Base-by-base conservation (phyloP, 2,797 vertebrate species). In the Siniperca obscura region DNA sequence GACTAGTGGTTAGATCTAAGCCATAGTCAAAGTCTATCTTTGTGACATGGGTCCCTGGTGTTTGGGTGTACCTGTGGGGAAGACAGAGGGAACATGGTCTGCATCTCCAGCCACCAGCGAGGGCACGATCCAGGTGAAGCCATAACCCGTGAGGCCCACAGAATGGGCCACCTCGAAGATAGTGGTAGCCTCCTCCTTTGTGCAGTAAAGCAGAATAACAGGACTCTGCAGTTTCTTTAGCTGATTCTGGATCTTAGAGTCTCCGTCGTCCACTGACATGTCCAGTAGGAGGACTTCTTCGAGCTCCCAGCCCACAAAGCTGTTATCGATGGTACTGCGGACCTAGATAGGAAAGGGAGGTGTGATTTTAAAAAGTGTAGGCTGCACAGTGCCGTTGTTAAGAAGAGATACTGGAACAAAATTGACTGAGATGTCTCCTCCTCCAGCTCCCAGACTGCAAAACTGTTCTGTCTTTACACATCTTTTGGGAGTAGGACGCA, bases 141-240 rank as follows among this genome's bases (percentile, higher is more conserved):
- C 98, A 0, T 99, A 99, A 87, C 98, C 98, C 0, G 98, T 99
- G 87, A 99, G 97, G 82, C 98, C 98, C 1, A 99, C 98, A 7
- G 98, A 99, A 91, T 99, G 97, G 21, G 98, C 98, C 90, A 99
- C 97, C 93, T 98, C 97, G n/a, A 99, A 99, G 94, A 99, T 99
- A 74, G 98, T 98, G 83, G 94, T 94, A 50, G 98, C 97, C 90
- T 99, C 98, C 93, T 99, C 98, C 93, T 99, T 99, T 52, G 98
- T 99, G 93, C 98, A 99, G 90, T 98, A 99, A 12, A 99, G 97
- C 74, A 99, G 95, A 80, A 99, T 99, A 80, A 99, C 98, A n/a
- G 98, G 98, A 91, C 98, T 99, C 90, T 99, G 98, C 73, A 99
- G 97, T 91, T 99, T 99, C 94, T 99, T 99, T 89, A 99, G 90